phyloP scores from a whole-genome alignment of 2,797 vertebrate genomes.

The Gallinago stenura region DNA sequence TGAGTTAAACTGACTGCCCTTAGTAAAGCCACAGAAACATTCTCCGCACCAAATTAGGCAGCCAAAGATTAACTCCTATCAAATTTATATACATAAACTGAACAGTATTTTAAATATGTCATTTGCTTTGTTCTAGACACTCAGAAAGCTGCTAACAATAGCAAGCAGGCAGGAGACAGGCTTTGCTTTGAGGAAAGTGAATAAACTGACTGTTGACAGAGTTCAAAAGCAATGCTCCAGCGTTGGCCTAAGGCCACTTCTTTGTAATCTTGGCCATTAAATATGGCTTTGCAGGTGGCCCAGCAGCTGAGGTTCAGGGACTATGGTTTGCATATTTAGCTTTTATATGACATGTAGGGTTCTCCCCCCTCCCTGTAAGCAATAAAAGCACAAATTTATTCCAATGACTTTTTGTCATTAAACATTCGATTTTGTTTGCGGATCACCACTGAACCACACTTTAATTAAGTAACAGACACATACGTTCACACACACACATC shows the following conservation, averaged over 20 bases:
- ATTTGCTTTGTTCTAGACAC: constrained; percentile 77
- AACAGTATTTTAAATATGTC: constrained; percentile 65
- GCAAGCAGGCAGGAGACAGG: constrained; percentile 71
- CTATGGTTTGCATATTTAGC: constrained; percentile 81
- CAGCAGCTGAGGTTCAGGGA: constrained; percentile 76
- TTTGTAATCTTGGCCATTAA: constrained; percentile 85
- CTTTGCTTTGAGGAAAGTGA: constrained; percentile 81
- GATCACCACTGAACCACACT: constrained; percentile 39
- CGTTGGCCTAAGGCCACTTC: constrained; percentile 80
- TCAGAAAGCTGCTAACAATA: constrained; percentile 78
- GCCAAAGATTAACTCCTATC: constrained; percentile 41
- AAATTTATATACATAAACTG: constrained; percentile 55
- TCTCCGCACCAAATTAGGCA: not conserved
- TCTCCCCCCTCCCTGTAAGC: constrained; percentile 68
- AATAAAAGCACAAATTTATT: constrained; percentile 77
- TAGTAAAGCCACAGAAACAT: not conserved
- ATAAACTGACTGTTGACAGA: constrained; percentile 83
- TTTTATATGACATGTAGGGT: constrained; percentile 68
- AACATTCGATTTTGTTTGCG: constrained; percentile 58
- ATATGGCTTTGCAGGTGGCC: constrained; percentile 83
- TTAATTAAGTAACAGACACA: constrained; percentile 39
- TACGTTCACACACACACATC: not conserved
- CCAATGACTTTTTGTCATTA: constrained; percentile 76
- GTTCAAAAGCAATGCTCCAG: constrained; percentile 80
- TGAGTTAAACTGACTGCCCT: not conserved